These are phyloP conservation scores for Cerastoderma edule DNA, from an alignment of 2,888 invertebrate genomes.

Conservation along the genomic window DNA sequence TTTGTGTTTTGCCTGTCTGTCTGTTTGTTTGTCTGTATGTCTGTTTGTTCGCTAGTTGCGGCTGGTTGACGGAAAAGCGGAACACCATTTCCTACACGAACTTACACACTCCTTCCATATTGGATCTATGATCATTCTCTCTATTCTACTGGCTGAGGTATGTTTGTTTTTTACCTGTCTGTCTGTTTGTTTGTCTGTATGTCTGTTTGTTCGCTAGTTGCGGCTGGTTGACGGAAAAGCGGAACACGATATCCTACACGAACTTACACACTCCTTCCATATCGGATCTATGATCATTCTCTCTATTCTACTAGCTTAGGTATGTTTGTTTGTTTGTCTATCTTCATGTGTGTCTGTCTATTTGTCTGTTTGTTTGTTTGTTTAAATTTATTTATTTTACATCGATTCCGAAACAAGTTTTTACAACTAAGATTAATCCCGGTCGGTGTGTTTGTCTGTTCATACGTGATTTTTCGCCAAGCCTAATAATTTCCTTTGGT, in stretches of 20 bases:
- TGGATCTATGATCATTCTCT: constrained; percentile 73
- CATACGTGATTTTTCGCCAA: neutral
- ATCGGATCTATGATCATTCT: constrained; percentile 74
- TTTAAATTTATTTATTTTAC: too few species aligned
- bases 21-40: neutral
- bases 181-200: neutral
- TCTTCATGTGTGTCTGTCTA: neutral
- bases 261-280: constrained; percentile 76
- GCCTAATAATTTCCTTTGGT: neutral
- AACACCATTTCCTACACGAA: constrained; percentile 66
- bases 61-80: neutral
- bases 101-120: constrained; percentile 77
- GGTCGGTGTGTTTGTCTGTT: too few species aligned
- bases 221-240: neutral
- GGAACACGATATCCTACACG: constrained; percentile 63
- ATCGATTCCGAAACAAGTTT: too few species aligned
- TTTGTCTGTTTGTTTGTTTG: neutral
- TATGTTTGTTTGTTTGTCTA: neutral
- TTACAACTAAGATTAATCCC: too few species aligned
- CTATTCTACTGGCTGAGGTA: constrained; percentile 72
- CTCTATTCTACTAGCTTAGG: constrained; percentile 74
- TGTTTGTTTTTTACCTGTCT: neutral
- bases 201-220: neutral
- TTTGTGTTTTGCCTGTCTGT: neutral
- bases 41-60: neutral